Evolutionary conservation across 2,888 invertebrate species (phyloP), one percentile per base, ranked within the genome.

Genomic region (Dynastes tityus): DNA sequence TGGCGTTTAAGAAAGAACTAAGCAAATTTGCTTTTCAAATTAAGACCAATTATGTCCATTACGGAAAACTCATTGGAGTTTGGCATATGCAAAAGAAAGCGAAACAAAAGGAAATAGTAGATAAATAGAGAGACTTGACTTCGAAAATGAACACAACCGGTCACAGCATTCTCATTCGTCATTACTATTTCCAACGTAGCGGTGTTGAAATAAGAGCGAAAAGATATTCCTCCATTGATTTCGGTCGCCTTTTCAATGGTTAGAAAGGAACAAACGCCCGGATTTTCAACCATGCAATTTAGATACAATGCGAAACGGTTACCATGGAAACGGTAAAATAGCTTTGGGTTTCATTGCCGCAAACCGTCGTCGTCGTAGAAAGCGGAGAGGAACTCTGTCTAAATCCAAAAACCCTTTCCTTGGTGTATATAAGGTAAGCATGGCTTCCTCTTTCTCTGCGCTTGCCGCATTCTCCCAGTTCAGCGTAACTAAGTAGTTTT

Each of bases 271-370:
- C 40, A 11, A 40, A 16, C 55, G 37, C 71, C 22, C 58, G 71
- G 58, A 68, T 77, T 74, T 79, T 73, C 79, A 78, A 80, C 78
- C 78, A 76, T 78, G 78, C 73, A 80, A 80, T 80, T 80, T 78
- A 78, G 78, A 78, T 78, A 74, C 80, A 80, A 78, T 80, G 67
- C 80, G 76, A 73, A 55, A 37, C 58, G 40, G 76, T 76, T 53
- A 32, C 58, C 76, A n/a, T 65, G 76, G 67, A 32, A 55, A 76
- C 76, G 16, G 37, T 22, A 76, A 76, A 76, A 67, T 67, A 76
- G 67, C 55, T 67, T 55, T 40, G 37, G 37, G 76, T 51, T 65
- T 76, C 53, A 76, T 65, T 40, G 51, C 67, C 55, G 55, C 58
- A 32, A 73, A 58, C 22, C 11, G 53, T 70, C 51, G 29, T 13